Percentiles rank a stretch among this genome's conserved stretches.
phyloP scores from a whole-genome alignment of 2,888 invertebrate species.

The Timandra comae region DNA sequence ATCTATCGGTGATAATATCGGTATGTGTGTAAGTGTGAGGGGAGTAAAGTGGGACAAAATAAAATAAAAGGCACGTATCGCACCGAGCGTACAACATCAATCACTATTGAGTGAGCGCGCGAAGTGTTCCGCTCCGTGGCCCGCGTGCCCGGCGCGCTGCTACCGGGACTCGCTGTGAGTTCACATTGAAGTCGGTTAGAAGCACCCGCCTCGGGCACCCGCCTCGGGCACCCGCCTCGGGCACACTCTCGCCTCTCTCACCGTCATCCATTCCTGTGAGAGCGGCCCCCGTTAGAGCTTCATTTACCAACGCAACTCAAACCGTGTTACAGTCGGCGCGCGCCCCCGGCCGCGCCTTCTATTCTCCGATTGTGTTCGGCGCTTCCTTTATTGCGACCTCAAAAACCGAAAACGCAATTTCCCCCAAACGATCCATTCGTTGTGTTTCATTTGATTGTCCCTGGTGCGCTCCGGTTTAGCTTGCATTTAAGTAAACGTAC shows the following conservation, averaged over 20 bases:
- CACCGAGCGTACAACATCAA: no score
- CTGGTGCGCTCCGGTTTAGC: conserved; percentile 6
- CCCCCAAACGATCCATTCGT: conserved; percentile 14
- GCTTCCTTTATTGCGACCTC: conserved; percentile 19
- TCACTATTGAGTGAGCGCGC: no score
- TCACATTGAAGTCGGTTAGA: no score
- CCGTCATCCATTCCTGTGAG: conserved; percentile 18
- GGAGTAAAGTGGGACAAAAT: no score
- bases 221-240: conserved; percentile 2
- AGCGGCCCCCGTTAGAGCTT: conserved; percentile 18
- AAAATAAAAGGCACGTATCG: conserved; percentile 2
- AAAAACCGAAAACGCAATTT: conserved; percentile 15
- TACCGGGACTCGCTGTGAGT: conserved; percentile 5
- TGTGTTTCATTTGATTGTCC: conserved; percentile 11
- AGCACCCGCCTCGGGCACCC: no score
- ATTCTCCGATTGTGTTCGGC: conserved; percentile 10
- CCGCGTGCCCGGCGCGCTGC: neutral
- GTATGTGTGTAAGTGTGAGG: no score
- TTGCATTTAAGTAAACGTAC: conserved; percentile 6
- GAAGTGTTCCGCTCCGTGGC: neutral
- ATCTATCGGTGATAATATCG: no score
- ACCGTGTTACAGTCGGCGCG: conserved; percentile 19
- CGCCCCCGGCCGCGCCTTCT: neutral
- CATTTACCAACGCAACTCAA: conserved; percentile 19
- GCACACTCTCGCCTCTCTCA: conserved; percentile 6